Evolutionary conservation across 2,888 invertebrate species (phyloP), one percentile per base, ranked within the genome.

Genomic region (Leucoptera coffeella): DNA sequence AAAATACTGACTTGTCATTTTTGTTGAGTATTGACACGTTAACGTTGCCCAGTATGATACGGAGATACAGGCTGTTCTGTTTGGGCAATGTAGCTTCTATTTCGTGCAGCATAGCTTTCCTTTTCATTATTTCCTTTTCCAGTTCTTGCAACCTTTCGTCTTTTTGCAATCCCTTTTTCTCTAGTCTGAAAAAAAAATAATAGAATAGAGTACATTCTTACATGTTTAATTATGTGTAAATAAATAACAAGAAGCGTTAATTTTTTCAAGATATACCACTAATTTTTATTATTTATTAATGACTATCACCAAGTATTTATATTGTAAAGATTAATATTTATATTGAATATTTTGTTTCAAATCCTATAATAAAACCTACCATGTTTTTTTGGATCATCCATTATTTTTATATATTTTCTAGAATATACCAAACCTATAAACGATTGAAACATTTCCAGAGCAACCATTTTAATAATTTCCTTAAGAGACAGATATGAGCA

Each of bases 1-100:
- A n/a, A 23, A 12, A 25, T 32, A 71, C 83, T 74, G 73, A 92
- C 90, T 94, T 95, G 60, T 95, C 95, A 53, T 84, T 88, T 73
- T 93, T 93, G 69, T 95, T 95, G 33, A 96, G 74, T 54, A 99
- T 90, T 14, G 97, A 97, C 13, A 97, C 93, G 65, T 97, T 96
- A 23, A 99, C 93, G 57, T 91, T 91, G 38, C 99, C 99, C 32
- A 99, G 77, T 54, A 99, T 97, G 45, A 97, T 92, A 61, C 74
- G 55, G 17, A 64, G 50, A 57, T 99, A 99, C 35, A 82, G 73
- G 48, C 95, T 93, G 64, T 93, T 88, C 50, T 85, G 82, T 55
- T 92, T 91, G 9, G 97, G 97, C 41, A 97, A 69, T 12, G 87
- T 85, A 45, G 94, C 88, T 52, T 95, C 93, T 44, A 97, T 88